These are phyloP conservation scores for Gryllus bimaculatus DNA, from an alignment of 1,140 invertebrate species.

Conservation along the genomic window DNA sequence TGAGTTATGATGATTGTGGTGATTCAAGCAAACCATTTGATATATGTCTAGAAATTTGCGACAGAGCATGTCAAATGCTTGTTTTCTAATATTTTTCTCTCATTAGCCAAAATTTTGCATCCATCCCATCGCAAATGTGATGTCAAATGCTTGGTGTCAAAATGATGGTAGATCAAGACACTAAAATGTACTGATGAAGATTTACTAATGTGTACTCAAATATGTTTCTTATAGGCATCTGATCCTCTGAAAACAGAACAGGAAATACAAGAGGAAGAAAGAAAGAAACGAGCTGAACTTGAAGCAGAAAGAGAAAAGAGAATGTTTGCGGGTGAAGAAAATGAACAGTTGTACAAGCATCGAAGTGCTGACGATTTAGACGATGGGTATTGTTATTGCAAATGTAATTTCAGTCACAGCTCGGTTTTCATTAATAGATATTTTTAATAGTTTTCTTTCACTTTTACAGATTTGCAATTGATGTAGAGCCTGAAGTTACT, in stretches of 20 bases:
- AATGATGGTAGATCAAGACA: too few species aligned
- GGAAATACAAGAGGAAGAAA: conserved; percentile 71
- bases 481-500: conserved; percentile 27
- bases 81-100: too few species aligned
- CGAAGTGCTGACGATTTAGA: conserved; percentile 72
- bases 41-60: too few species aligned
- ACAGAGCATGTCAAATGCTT: too few species aligned
- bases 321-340: conserved; percentile 56
- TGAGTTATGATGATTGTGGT: too few species aligned
- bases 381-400: conserved; percentile 43
- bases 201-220: too few species aligned
- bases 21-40: too few species aligned
- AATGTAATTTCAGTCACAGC: neutral
- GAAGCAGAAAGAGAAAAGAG: conserved; percentile 63
- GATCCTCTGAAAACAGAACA: conserved; percentile 75
- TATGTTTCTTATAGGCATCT: conserved; percentile 39
- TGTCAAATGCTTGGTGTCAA: too few species aligned
- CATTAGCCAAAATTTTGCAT: too few species aligned
- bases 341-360: conserved; percentile 31
- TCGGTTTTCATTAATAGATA: neutral
- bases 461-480: conserved; percentile 16
- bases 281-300: conserved; percentile 63
- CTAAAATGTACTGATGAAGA: too few species aligned
- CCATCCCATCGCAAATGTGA: too few species aligned
- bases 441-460: neutral